These are phyloP conservation scores for Dendrocopos noguchii DNA, from an alignment of 2,113 vertebrate genomes.

Conservation along the genomic window DNA sequence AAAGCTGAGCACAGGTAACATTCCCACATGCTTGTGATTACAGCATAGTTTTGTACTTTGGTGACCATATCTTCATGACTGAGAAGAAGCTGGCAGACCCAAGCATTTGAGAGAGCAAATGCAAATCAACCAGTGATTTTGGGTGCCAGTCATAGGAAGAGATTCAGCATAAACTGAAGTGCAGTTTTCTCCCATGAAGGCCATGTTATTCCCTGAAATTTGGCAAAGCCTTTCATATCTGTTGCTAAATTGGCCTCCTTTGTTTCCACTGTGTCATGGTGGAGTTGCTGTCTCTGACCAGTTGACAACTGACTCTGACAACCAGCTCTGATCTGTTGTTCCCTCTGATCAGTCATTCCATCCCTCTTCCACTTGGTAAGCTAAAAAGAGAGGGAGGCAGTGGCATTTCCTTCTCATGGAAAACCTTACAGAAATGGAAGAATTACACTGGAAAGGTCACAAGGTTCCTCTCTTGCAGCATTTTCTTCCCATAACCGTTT, in stretches of 20 bases:
- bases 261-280: not conserved
- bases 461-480: not conserved
- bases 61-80: not conserved
- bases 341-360: not conserved
- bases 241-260: not conserved
- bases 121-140: not conserved
- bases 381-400: not conserved
- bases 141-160: not conserved
- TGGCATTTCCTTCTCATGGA: constrained; percentile 6
- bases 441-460: not conserved
- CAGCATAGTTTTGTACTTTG: not conserved
- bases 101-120: not conserved
- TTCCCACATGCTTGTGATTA: not conserved
- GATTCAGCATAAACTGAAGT: not conserved
- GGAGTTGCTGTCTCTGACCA: not conserved
- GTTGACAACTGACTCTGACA: not conserved
- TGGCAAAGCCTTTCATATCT: not conserved
- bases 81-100: not conserved
- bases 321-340: not conserved
- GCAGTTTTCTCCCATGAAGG: not conserved
- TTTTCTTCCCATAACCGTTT: not conserved
- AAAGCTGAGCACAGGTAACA: not conserved
- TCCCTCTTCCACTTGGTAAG: not conserved
- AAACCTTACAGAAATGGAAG: constrained; percentile 10
- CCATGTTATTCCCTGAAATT: not conserved